A percentile compares a stretch with the other conserved stretches of the same genome.
phyloP scores from a whole-genome alignment of 2,113 vertebrate species.

The Ariopsis seemanni region DNA sequence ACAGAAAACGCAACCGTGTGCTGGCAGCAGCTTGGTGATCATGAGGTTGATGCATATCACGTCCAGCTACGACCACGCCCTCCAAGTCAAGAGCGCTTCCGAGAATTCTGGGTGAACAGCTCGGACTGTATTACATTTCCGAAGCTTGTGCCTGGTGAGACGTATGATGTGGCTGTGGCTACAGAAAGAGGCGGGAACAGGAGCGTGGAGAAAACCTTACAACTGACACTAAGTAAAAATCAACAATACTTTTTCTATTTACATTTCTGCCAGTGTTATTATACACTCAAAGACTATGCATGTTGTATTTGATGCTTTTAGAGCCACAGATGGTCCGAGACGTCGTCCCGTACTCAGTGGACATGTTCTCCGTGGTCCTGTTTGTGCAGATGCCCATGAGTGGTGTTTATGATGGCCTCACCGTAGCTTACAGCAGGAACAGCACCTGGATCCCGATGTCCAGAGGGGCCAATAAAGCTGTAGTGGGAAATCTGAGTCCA shows the following conservation, averaged over 20 bases:
- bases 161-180: conserved; percentile 77
- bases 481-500: conserved; percentile 70
- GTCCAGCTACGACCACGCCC: conserved; percentile 64
- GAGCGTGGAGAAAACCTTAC: conserved; percentile 71
- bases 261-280: not conserved
- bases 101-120: conserved; percentile 63
- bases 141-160: conserved; percentile 74
- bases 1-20: conserved; percentile 72
- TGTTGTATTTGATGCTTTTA: conserved; percentile 24
- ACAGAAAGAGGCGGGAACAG: conserved; percentile 72
- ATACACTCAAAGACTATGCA: not conserved
- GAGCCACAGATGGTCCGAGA: conserved; percentile 62
- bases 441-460: conserved; percentile 60
- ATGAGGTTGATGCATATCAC: conserved; percentile 67
- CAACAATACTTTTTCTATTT: not conserved
- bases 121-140: conserved; percentile 70
- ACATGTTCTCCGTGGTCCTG: conserved; percentile 57
- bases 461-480: conserved; percentile 62
- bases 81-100: conserved; percentile 37
- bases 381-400: conserved; percentile 63
- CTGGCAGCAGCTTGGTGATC: conserved; percentile 68
- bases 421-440: conserved; percentile 58
- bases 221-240: conserved; percentile 78
- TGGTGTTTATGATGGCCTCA: conserved; percentile 70
- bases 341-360: conserved; percentile 59